phyloP scores from a whole-genome alignment of 2,113 vertebrate genomes.

The Anas platyrhynchos region DNA sequence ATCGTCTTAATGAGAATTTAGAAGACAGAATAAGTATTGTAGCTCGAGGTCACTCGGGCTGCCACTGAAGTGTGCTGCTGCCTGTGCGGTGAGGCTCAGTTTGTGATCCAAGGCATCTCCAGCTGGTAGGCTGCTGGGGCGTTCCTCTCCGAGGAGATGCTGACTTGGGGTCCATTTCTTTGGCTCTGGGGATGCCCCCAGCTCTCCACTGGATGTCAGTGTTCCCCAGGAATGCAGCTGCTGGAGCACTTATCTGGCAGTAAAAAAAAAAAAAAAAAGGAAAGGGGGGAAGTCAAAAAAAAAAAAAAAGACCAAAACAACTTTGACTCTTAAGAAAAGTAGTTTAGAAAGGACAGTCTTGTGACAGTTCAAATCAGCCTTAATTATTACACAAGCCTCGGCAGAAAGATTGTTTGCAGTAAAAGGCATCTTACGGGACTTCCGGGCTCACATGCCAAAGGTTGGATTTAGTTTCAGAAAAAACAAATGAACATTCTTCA shows the following conservation, averaged over 20 bases:
- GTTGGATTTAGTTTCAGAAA: conserved; percentile 74
- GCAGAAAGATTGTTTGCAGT: conserved; percentile 65
- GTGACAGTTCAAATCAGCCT: conserved; percentile 5
- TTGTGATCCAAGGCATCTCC: neutral
- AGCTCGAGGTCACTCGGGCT: neutral
- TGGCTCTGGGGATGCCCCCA: conserved; percentile 59
- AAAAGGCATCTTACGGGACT: conserved; percentile 62
- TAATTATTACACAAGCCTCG: conserved; percentile 54
- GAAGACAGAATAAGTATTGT: neutral
- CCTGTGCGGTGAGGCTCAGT: accelerated
- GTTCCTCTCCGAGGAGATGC: neutral
- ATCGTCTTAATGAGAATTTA: neutral
- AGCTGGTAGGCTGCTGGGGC: neutral
- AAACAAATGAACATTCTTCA: conserved; percentile 68
- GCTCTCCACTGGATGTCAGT: conserved; percentile 82
- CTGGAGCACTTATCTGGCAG: conserved; percentile 75
- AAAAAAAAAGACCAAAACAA: conserved; percentile 22
- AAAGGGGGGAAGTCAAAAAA: neutral
- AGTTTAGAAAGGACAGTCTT: conserved; percentile 48
- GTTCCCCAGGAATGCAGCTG: conserved; percentile 78
- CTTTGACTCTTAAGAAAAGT: conserved; percentile 68
- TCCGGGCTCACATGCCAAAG: conserved; percentile 39
- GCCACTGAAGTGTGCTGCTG: neutral
- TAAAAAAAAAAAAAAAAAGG: conserved; percentile 54
- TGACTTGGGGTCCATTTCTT: neutral